Evolutionary conservation across 53 echinoderm and acorn worm species (phyloP), one percentile per base, ranked within the genome.

Genomic region (Paelopatides confundens): DNA sequence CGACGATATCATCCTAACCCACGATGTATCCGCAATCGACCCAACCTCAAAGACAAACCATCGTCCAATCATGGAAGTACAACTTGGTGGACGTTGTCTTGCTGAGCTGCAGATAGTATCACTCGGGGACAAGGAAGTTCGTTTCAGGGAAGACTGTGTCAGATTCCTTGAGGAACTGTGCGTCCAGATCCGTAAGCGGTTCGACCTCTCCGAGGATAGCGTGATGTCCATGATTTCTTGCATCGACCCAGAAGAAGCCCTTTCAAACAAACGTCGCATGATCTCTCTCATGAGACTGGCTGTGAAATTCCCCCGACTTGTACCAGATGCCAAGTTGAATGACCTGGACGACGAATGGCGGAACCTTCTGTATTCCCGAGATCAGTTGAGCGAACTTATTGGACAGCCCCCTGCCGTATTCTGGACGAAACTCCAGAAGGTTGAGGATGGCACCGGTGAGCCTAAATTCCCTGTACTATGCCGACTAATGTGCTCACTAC

Each of bases 201-300:
- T 71, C 39, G 74, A 71, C 69, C 69, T 69, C 31, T 69, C 32
- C 31, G 69, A 69, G 69, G 69, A 69, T 31, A 69, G 69, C 31
- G 69, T 69, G 69, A 7, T 69, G 69, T 69, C 32, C 69, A 69
- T 69, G 69, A 69, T 69, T 18, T 69, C 69, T 69, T 69, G 69
- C 35, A 31, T 69, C 31, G 69, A 69, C 30, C 69, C 69, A 31
- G 69, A 30, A 34, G 69, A 69, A 69, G 69, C 69, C 29, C 69
- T 69, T 27, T 69, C 69, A 69, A 69, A 31, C 69, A 69, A 34
- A 5, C 69, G 69, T 69, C 69, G 69, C 69, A 69, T 69, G 69
- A 69, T 32, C 69, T 69, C 69, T 69, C 69, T 69, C 29, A 69
- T 69, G 69, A 69, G 30, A 69, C 69, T 69, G 69, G 69, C 69